Conservation (phyloP, 2,113 vertebrate genomes). For the Zeus faber region DNA sequence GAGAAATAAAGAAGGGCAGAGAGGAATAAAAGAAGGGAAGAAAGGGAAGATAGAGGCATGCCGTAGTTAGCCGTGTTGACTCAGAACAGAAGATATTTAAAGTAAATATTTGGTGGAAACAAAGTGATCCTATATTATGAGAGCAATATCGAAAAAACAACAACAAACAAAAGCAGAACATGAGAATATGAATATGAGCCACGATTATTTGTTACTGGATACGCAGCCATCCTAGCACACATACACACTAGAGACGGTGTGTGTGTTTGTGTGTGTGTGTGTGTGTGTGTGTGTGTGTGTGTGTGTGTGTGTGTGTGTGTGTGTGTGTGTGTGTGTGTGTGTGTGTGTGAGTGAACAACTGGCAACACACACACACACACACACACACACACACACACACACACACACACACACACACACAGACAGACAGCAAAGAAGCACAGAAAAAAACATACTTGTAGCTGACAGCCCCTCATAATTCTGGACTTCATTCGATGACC, state of each 20-base stretch:
- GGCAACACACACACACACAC: background rate
- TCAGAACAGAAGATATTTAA: background rate
- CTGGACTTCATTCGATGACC: too few species aligned
- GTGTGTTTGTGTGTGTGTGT: too few species aligned
- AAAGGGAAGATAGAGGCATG: background rate
- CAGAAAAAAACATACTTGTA: too few species aligned
- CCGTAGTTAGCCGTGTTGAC: too few species aligned
- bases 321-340: too few species aligned
- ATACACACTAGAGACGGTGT: too few species aligned
- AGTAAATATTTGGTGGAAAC: background rate
- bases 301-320: too few species aligned
- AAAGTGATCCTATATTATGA: background rate
- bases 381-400: background rate
- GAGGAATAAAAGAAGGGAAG: background rate
- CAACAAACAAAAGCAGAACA: background rate
- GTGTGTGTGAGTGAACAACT: background rate
- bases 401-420: background rate
- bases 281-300: too few species aligned
- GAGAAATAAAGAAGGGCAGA: slow-evolving; percentile 2
- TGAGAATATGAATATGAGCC: too few species aligned
- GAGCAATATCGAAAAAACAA: background rate
- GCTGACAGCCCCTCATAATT: too few species aligned
- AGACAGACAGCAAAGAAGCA: background rate
- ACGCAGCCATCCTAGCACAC: too few species aligned
- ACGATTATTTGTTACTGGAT: too few species aligned